phyloP scores from a whole-genome alignment of 2,797 vertebrate genomes.

The Muraenolepis orangiensis region DNA sequence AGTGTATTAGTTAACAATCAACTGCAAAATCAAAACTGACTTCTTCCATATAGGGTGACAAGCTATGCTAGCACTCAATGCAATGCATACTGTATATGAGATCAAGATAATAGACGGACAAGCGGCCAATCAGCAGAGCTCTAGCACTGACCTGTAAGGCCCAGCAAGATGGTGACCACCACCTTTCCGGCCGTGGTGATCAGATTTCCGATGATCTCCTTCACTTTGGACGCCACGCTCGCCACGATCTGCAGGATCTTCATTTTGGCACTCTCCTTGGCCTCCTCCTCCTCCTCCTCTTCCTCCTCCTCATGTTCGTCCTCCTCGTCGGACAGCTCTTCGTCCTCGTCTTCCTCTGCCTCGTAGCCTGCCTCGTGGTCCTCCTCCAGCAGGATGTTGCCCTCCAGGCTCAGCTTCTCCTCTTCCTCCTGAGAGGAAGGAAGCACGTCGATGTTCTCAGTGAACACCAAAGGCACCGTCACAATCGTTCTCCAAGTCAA shows the following conservation, averaged over 20 bases:
- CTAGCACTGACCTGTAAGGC: conserved; percentile 83
- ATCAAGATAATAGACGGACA: background rate
- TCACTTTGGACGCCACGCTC: conserved; percentile 82
- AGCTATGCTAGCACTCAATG: background rate
- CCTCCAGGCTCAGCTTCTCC: conserved; percentile 84
- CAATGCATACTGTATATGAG: background rate
- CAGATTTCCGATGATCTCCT: conserved; percentile 93
- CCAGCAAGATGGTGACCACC: conserved; percentile 91
- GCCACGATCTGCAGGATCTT: conserved; percentile 85
- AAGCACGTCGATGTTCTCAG: background rate
- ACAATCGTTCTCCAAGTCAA: too few relatives aligned
- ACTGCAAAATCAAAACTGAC: background rate
- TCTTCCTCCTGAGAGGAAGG: conserved; percentile 69
- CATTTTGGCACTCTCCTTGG: conserved; percentile 85
- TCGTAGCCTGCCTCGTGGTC: conserved; percentile 84
- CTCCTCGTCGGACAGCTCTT: conserved; percentile 64
- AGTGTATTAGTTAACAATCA: background rate
- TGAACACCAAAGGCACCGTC: background rate
- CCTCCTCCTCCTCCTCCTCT: conserved; percentile 77
- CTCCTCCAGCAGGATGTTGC: conserved; percentile 86
- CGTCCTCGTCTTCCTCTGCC: conserved; percentile 76
- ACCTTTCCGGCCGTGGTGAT: conserved; percentile 96
- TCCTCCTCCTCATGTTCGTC: conserved; percentile 61
- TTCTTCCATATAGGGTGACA: background rate
- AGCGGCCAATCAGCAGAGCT: background rate